Conservation (phyloP, 2,797 vertebrate genomes). For the Syngnathus rostellatus region DNA sequence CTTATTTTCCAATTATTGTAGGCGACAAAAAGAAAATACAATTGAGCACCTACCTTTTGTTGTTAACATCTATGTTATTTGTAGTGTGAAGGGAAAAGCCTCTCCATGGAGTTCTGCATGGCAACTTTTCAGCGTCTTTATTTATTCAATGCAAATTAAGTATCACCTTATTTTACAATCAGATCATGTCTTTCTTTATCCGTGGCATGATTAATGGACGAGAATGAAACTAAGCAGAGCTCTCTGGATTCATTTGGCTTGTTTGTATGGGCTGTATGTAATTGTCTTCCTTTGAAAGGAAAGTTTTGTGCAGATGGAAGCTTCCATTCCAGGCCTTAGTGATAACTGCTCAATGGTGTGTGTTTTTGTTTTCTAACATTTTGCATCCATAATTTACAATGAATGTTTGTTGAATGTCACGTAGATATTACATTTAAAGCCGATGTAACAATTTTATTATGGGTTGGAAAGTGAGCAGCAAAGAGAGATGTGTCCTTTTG, state of each 20-base stretch:
- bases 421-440: constrained; percentile 24
- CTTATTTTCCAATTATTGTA: neutral
- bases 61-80: neutral
- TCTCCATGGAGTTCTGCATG: neutral
- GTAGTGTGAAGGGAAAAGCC: neutral
- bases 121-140: neutral
- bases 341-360: constrained; percentile 20
- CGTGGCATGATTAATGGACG: constrained; percentile 56
- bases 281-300: constrained; percentile 45
- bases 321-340: constrained; percentile 41
- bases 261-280: constrained; percentile 56
- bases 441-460: neutral
- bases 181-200: constrained; percentile 55
- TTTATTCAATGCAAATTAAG: constrained; percentile 26
- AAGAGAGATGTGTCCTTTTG: neutral
- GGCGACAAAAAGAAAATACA: constrained; percentile 3
- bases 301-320: constrained; percentile 57
- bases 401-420: constrained; percentile 26
- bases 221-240: constrained; percentile 41
- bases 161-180: constrained; percentile 51
- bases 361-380: constrained; percentile 11
- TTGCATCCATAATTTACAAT: neutral
- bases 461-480: neutral
- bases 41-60: neutral
- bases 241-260: constrained; percentile 59